A percentile compares a stretch with the other conserved stretches of the same genome.
Conservation (phyloP, 2,888 invertebrate species). For the Ormia ochracea region DNA sequence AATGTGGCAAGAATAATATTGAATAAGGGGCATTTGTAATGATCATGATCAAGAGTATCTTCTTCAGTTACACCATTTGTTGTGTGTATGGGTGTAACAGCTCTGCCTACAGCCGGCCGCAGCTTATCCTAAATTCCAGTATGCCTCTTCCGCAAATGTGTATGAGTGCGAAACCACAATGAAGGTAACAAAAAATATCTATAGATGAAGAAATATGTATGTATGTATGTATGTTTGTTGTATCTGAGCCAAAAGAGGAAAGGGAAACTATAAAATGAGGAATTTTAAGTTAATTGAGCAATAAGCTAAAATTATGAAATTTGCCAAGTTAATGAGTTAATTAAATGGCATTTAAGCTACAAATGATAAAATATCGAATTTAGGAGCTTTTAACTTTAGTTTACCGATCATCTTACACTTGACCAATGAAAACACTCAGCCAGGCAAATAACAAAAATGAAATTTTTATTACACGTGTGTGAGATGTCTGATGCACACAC, state of each 20-base stretch:
- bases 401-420: slow-evolving; percentile 31
- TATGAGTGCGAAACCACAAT: neutral
- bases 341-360: slow-evolving; percentile 56
- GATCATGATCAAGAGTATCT: slow-evolving; percentile 41
- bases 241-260: neutral
- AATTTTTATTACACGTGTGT: slow-evolving; percentile 29
- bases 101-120: slow-evolving; percentile 12
- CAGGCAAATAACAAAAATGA: neutral
- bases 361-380: slow-evolving; percentile 61
- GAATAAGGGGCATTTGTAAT: neutral
- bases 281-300: slow-evolving; percentile 62
- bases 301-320: slow-evolving; percentile 59
- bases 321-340: slow-evolving; percentile 61
- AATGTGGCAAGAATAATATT: neutral
- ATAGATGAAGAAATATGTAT: slow-evolving; percentile 9
- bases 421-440: slow-evolving; percentile 6
- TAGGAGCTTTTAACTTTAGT: slow-evolving; percentile 9
- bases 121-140: slow-evolving; percentile 27
- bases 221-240: too few species aligned
- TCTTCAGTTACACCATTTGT: slow-evolving; percentile 41
- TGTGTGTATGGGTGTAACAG: slow-evolving; percentile 29
- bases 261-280: slow-evolving; percentile 51
- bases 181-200: slow-evolving; percentile 15
- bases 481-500: slow-evolving; percentile 12
- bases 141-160: neutral